phyloP scores from a whole-genome alignment of 2,888 invertebrate genomes.

The Aproaerema taeniolella region DNA sequence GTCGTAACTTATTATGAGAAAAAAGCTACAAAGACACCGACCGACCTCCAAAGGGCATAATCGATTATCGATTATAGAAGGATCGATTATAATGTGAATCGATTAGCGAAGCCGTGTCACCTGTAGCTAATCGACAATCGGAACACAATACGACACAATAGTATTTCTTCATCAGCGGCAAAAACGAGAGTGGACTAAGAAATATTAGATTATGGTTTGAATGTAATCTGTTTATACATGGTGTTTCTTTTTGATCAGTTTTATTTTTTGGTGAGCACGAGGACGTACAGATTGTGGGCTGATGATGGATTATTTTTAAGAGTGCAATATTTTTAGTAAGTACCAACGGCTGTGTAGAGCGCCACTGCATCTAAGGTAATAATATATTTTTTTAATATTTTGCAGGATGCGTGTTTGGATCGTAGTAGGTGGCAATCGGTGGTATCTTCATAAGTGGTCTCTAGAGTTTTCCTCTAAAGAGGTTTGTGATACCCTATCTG shows the following conservation, averaged over 20 bases:
- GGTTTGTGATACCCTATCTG: too few species aligned
- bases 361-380: too few species aligned
- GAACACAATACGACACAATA: constrained; percentile 56
- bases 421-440: too few species aligned
- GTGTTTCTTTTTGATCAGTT: constrained; percentile 27
- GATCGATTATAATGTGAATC: constrained; percentile 63
- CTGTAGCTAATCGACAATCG: constrained; percentile 57
- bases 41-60: constrained; percentile 53
- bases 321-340: too few species aligned
- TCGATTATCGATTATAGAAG: constrained; percentile 66
- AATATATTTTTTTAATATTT: too few species aligned
- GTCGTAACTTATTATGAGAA: constrained; percentile 19
- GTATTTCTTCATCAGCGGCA: constrained; percentile 72
- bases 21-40: constrained; percentile 55
- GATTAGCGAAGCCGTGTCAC: constrained; percentile 66
- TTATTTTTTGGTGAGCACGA: too few species aligned
- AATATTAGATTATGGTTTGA: constrained; percentile 59
- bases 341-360: too few species aligned
- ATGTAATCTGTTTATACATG: constrained; percentile 41
- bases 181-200: constrained; percentile 54
- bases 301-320: too few species aligned
- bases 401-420: too few species aligned
- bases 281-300: too few species aligned
- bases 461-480: too few species aligned
- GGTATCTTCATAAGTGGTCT: too few species aligned